phyloP scores from a whole-genome alignment of 2,797 vertebrate species.

The Picus viridis region DNA sequence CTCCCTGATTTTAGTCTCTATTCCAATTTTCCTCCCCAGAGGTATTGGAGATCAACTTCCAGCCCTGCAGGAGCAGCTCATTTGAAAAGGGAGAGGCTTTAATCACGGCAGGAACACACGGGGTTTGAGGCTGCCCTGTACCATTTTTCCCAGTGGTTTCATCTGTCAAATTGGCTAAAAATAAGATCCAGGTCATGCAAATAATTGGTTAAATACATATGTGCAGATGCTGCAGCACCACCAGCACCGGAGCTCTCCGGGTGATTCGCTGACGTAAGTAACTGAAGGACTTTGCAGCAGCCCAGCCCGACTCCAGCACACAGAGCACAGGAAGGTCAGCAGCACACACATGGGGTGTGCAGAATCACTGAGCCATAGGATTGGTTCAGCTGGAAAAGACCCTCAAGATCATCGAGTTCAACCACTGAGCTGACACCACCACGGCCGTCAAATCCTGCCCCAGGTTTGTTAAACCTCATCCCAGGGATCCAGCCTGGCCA shows the following conservation, averaged over 20 bases:
- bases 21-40: not conserved
- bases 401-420: too few relatives aligned
- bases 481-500: too few relatives aligned
- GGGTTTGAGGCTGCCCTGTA: not conserved
- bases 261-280: not conserved
- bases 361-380: too few relatives aligned
- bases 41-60: too few relatives aligned
- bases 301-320: not conserved
- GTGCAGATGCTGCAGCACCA: not conserved
- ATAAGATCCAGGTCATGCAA: not conserved
- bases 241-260: rapidly evolving
- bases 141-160: not conserved
- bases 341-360: not conserved
- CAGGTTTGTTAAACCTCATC: too few relatives aligned
- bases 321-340: not conserved
- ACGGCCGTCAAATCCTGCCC: too few relatives aligned
- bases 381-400: too few relatives aligned
- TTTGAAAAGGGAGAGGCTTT: not conserved
- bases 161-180: not conserved
- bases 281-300: not conserved
- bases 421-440: too few relatives aligned
- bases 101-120: not conserved
- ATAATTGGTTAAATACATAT: not conserved
- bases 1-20: not conserved
- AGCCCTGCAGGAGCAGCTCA: not conserved